Base-by-base conservation (phyloP, 2,888 invertebrate species). In the Pachycephus smyrnensis region DNA sequence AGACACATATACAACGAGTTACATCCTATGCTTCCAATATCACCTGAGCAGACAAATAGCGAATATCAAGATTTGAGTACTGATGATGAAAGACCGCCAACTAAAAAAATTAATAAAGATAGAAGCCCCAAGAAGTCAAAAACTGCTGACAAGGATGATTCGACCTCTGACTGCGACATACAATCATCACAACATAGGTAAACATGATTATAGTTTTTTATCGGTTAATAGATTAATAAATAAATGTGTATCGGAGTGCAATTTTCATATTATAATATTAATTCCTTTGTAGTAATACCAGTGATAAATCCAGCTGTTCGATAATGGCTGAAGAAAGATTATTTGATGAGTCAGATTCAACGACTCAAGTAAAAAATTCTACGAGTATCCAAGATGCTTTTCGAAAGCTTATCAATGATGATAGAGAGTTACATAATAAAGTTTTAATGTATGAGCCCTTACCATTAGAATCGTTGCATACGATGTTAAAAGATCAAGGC, bases 1-100 rank as follows among this genome's bases (percentile, higher is more conserved):
- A 90, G 92, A 71, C 93, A 93, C 80, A 93, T 94, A 82, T 94
- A 94, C 84, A 90, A 93, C n/a, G 91, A 93, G 83, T 91, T 93
- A 36, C 94, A 94, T 87, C 93, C 93, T 73, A 79, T 84, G 36
- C 83, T 89, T n/a, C 55, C 78, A 76, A 69, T 73, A 37, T 73
- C n/a, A 23, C 55, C 55, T 55, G 55, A 9, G 9, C 55, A 55
- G 23, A 23, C 9, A 2, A 55, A 55, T 23, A 55, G 55, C 9
- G 55, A 55, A 23, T 55, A 23, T 55, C 71, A 71, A 30, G 33
- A 31, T 12, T n/a, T 71, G 33, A 71, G 11, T 30, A 79, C 75
- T 75, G 82, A 80, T 11, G 81, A 82, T 37, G 82, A 82, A 23
- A 80, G 80, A 73, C 75, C 84, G 68, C 84, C 85, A n/a, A 32